Evolutionary conservation across 2,797 vertebrate species (phyloP).

Genomic region (Gorsachius magnificus): DNA sequence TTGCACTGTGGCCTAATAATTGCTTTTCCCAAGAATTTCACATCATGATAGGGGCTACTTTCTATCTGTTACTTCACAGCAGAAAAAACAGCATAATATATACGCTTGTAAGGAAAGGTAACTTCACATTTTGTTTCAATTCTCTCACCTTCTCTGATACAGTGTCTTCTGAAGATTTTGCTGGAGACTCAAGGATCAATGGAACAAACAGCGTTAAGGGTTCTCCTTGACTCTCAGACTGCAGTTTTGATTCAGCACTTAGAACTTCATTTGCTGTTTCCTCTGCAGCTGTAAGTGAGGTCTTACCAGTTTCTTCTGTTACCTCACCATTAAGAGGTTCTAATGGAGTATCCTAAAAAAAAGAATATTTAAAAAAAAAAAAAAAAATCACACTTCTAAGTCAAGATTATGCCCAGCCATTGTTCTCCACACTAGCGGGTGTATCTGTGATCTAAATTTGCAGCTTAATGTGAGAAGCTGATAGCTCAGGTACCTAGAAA

Average conservation of each 20-base stretch:
- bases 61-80: not conserved
- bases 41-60: not conserved
- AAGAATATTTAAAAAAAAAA: too few species aligned
- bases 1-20: not conserved
- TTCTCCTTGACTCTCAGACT: conserved; percentile 65
- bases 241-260: conserved; percentile 67
- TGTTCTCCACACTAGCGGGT: not conserved
- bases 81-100: not conserved
- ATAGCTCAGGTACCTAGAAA: not conserved
- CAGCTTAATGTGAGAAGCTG: not conserved
- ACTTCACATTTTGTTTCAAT: not conserved
- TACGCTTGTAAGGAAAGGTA: not conserved
- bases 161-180: conserved; percentile 66
- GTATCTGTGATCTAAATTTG: not conserved
- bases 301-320: conserved; percentile 62
- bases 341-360: conserved; percentile 57
- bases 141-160: conserved; percentile 72
- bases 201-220: conserved; percentile 38
- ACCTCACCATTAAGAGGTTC: conserved; percentile 79
- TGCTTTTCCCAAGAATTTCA: not conserved
- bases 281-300: conserved; percentile 51
- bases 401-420: not conserved
- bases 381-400: not conserved
- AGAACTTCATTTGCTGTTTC: conserved; percentile 63
- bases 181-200: conserved; percentile 51